Conservation (phyloP, 2,888 invertebrate genomes). For the Drymonia ruficornis region DNA sequence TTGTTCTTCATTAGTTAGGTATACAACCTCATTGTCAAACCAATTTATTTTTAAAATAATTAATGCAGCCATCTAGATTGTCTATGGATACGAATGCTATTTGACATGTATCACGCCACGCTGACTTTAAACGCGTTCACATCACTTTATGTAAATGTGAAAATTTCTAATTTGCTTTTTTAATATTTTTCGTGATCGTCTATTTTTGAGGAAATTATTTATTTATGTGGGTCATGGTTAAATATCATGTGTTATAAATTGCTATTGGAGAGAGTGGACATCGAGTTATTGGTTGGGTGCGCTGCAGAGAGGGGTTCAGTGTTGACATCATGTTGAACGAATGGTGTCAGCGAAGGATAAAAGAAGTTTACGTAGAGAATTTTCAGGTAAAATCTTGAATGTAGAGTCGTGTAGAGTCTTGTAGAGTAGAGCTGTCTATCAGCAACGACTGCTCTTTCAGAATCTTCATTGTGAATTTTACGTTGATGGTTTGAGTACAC, state of each 20-base stretch:
- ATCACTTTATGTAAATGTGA: constrained; percentile 64
- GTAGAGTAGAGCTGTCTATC: not conserved
- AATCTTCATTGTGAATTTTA: no score
- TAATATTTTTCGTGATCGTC: constrained; percentile 76
- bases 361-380: constrained; percentile 61
- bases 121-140: constrained; percentile 60
- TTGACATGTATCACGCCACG: constrained; percentile 45
- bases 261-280: constrained; percentile 50
- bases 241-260: constrained; percentile 80
- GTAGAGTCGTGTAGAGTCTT: not conserved
- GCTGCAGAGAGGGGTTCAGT: constrained; percentile 52
- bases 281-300: constrained; percentile 62
- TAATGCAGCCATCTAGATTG: constrained; percentile 37
- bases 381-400: constrained; percentile 63
- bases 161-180: constrained; percentile 78
- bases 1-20: no score
- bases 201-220: constrained; percentile 83
- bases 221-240: constrained; percentile 74
- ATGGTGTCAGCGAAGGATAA: constrained; percentile 75
- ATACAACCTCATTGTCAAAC: no score
- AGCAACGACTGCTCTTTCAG: not conserved
- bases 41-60: constrained; percentile 36
- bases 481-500: no score
- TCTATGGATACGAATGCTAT: constrained; percentile 26
- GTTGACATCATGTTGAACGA: constrained; percentile 80